Evolutionary conservation across 1,140 invertebrate species (phyloP).

Genomic region (Ceratina calcarata): DNA sequence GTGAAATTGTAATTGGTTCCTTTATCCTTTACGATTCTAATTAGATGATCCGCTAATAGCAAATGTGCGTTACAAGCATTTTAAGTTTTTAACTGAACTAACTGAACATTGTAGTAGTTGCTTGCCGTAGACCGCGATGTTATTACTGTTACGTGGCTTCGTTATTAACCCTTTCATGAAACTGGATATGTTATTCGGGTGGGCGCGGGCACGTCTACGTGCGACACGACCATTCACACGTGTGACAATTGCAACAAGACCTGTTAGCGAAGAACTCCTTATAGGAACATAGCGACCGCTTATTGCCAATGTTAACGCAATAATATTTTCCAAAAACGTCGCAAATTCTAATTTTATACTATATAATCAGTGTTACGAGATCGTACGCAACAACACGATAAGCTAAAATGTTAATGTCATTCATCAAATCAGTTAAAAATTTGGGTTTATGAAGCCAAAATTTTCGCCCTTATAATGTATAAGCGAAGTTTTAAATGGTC

Average conservation of each 20-base stretch:
- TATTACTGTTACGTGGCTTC: slow-evolving; percentile 41
- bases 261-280: slow-evolving; percentile 22
- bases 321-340: slow-evolving; percentile 23
- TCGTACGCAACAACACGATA: too few species aligned
- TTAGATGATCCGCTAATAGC: neutral
- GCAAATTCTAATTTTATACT: neutral
- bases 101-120: too few species aligned
- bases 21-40: slow-evolving; percentile 25
- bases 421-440: too few species aligned
- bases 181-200: neutral
- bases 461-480: too few species aligned
- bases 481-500: too few species aligned
- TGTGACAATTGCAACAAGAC: slow-evolving; percentile 20
- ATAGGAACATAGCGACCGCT: slow-evolving; percentile 8
- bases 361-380: neutral
- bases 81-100: neutral
- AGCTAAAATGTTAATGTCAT: too few species aligned
- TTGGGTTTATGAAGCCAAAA: too few species aligned
- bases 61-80: neutral
- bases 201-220: too few species aligned
- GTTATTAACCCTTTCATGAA: slow-evolving; percentile 7
- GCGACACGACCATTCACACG: neutral
- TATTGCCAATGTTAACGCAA: slow-evolving; percentile 1
- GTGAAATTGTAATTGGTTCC: slow-evolving; percentile 13
- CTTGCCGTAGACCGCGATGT: slow-evolving; percentile 17